Conservation (phyloP, 2,113 vertebrate genomes). For the Otolemur garnettii region DNA sequence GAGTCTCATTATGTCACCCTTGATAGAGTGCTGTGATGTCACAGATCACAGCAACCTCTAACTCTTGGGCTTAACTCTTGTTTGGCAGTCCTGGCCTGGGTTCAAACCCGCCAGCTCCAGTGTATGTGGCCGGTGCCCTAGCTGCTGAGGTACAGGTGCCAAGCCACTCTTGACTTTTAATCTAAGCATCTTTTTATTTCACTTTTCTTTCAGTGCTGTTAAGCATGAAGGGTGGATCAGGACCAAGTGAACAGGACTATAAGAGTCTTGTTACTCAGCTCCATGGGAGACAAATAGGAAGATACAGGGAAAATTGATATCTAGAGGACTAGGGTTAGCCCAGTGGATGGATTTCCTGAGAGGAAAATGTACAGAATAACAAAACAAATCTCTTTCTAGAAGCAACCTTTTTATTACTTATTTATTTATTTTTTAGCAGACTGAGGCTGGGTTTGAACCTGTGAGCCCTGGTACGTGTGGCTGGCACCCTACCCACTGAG, state of each 20-base stretch:
- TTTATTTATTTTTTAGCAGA: too few relatives aligned
- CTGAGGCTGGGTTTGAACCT: too few relatives aligned
- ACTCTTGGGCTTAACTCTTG: too few relatives aligned
- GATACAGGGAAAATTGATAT: not conserved
- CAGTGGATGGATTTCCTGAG: not conserved
- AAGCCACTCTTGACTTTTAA: slow-evolving; percentile 15
- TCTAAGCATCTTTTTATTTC: slow-evolving; percentile 57
- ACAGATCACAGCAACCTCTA: too few relatives aligned
- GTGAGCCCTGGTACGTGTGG: too few relatives aligned
- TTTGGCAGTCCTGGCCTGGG: too few relatives aligned
- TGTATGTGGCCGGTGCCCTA: too few relatives aligned
- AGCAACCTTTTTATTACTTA: not conserved
- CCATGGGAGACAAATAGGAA: not conserved
- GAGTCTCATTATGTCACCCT: too few relatives aligned
- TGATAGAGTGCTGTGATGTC: too few relatives aligned
- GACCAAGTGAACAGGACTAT: not conserved
- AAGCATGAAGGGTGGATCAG: not conserved
- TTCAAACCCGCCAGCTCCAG: too few relatives aligned
- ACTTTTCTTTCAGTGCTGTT: not conserved
- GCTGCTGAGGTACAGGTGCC: too few relatives aligned
- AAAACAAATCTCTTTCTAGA: not conserved
- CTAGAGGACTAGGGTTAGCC: not conserved
- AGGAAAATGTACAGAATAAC: not conserved
- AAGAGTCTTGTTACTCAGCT: not conserved
- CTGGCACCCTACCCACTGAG: too few relatives aligned